Conservation (phyloP, 2,113 vertebrate genomes). For the Coreoperca whiteheadi region DNA sequence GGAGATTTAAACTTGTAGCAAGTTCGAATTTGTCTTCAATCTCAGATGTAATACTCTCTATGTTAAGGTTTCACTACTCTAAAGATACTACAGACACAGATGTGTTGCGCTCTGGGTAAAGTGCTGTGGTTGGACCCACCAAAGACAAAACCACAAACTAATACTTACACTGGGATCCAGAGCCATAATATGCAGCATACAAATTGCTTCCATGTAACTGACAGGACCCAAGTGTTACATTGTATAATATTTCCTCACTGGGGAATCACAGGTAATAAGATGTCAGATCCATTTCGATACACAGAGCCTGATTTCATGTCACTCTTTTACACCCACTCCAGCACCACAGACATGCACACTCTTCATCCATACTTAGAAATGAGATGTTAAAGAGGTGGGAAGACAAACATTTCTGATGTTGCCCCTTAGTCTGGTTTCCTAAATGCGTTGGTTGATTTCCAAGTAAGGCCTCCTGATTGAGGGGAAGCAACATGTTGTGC, state of each 20-base stretch:
- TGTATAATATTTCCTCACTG: background rate
- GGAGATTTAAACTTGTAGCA: background rate
- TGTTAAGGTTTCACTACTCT: background rate
- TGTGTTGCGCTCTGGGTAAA: background rate
- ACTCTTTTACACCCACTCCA: background rate
- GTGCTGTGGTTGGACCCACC: conserved; percentile 8
- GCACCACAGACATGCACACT: background rate
- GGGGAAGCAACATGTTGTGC: background rate
- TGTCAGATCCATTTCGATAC: background rate
- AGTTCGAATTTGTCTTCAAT: background rate
- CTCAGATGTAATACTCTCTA: background rate
- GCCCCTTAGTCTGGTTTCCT: background rate
- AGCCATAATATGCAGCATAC: background rate
- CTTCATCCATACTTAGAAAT: background rate
- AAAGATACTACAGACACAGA: background rate
- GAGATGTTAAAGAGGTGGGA: background rate
- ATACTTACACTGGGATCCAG: conserved; percentile 6
- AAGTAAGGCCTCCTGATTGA: background rate
- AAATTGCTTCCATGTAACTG: background rate
- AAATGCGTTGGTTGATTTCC: background rate
- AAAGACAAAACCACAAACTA: conserved; percentile 28
- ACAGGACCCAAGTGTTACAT: background rate
- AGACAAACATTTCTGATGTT: background rate
- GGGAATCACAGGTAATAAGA: background rate
- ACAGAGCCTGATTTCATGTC: background rate